phyloP scores from a whole-genome alignment of 2,113 vertebrate genomes.

The Lampris incognitus region DNA sequence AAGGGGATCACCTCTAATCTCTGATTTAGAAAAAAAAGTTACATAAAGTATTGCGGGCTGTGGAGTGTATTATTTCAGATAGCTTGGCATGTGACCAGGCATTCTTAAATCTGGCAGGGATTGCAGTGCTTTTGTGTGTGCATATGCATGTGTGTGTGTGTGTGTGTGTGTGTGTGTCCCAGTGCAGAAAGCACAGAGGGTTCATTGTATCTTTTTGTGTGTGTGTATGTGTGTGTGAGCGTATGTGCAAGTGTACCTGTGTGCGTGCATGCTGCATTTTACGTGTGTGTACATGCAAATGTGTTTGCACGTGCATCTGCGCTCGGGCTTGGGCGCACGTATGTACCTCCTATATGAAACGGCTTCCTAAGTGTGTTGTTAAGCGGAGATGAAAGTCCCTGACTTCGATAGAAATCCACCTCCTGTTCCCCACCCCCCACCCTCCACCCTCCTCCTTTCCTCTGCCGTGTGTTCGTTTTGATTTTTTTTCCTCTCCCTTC shows the following conservation, averaged over 20 bases:
- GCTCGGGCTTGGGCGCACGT: constrained; percentile 11
- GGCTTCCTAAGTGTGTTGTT: constrained; percentile 66
- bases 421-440: constrained; percentile 51
- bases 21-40: constrained; percentile 56
- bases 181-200: constrained; percentile 69
- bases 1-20: constrained; percentile 73
- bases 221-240: constrained; percentile 29
- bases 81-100: constrained; percentile 64
- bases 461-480: constrained; percentile 41
- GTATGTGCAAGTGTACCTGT: background rate
- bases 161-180: constrained; percentile 36
- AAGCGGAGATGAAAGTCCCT: constrained; percentile 73
- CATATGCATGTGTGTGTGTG: constrained; percentile 1
- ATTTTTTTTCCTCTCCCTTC: constrained; percentile 46
- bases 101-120: constrained; percentile 65
- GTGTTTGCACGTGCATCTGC: background rate
- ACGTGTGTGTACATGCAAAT: constrained; percentile 46
- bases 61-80: constrained; percentile 72
- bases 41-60: constrained; percentile 64
- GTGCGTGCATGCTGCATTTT: constrained; percentile 9
- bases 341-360: constrained; percentile 44
- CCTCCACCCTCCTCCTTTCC: constrained; percentile 52
- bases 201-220: constrained; percentile 73
- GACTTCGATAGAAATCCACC: constrained; percentile 72
- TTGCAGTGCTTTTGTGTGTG: constrained; percentile 34